Conservation (phyloP, 1,140 invertebrate species). For the Gonioctena quinquepunctata region DNA sequence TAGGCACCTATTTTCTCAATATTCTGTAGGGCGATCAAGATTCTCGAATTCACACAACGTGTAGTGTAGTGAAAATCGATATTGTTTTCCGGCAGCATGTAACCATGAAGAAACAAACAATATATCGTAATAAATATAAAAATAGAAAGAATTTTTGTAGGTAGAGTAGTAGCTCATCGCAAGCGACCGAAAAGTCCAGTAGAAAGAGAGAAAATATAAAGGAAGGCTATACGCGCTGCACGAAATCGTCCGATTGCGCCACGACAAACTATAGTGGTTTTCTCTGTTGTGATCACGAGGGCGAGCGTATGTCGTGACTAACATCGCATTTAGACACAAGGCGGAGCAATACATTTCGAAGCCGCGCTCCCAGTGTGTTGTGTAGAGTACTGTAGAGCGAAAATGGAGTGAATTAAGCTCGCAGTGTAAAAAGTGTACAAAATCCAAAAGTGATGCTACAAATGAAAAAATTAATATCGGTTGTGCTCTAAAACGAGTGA, state of each 20-base stretch:
- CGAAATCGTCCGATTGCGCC: constrained; percentile 42
- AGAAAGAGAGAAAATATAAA: constrained; percentile 49
- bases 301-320: constrained; percentile 1
- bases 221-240: constrained; percentile 49
- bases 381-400: constrained; percentile 52
- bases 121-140: constrained; percentile 31
- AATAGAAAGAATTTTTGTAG: constrained; percentile 40
- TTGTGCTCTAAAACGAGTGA: constrained; percentile 21
- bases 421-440: constrained; percentile 45
- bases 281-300: constrained; percentile 14
- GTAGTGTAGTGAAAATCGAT: background rate
- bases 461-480: constrained; percentile 16
- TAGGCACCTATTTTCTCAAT: too few species aligned
- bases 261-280: constrained; percentile 32
- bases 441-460: constrained; percentile 27
- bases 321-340: constrained; percentile 31
- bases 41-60: too few species aligned
- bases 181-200: constrained; percentile 47
- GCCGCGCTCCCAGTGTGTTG: constrained; percentile 49
- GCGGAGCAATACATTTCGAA: constrained; percentile 48
- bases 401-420: constrained; percentile 48
- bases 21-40: too few species aligned
- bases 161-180: constrained; percentile 44
- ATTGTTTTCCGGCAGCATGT: constrained; percentile 3
- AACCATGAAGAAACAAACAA: constrained; percentile 30